A percentile compares a stretch with the other conserved stretches of the same genome.
These are phyloP conservation scores for Macrophya annulata DNA, from an alignment of 2,888 invertebrate genomes.

Conservation along the genomic window DNA sequence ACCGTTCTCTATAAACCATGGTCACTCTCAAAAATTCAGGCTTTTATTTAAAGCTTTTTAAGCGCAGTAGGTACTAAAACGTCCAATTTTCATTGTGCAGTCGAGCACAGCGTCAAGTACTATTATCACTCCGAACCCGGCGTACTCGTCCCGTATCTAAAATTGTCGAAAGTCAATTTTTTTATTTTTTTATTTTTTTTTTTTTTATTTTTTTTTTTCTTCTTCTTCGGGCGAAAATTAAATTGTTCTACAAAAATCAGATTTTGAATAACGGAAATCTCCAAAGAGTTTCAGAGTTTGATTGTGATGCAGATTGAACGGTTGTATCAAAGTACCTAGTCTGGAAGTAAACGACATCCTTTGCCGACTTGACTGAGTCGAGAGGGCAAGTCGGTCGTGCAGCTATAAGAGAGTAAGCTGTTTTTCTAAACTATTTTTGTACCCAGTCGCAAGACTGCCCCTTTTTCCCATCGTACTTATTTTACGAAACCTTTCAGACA, in stretches of 20 bases:
- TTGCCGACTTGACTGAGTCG: neutral
- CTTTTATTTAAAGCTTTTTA: neutral
- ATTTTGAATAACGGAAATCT: slow-evolving; percentile 24
- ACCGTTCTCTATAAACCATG: neutral
- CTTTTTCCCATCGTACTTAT: neutral
- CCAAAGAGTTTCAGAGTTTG: neutral
- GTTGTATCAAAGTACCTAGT: slow-evolving; percentile 23
- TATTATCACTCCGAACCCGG: neutral
- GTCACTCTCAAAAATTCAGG: neutral
- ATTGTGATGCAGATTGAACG: neutral
- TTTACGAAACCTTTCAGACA: slow-evolving; percentile 45
- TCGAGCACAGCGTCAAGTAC: neutral
- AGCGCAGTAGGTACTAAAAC: neutral
- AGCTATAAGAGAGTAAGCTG: neutral
- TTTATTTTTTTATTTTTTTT: too few relatives aligned
- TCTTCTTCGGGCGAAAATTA: too few relatives aligned
- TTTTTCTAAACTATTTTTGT: slow-evolving; percentile 33
- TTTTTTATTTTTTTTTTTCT: too few relatives aligned
- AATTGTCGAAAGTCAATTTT: neutral
- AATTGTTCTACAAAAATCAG: neutral
- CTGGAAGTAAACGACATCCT: slow-evolving; percentile 14
- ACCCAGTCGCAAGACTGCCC: neutral
- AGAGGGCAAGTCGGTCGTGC: neutral
- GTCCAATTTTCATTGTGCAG: neutral
- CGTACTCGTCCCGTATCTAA: neutral